Evolutionary conservation across 2,113 vertebrate species (phyloP), one percentile per base, ranked within the genome.

Genomic region (Pollimyrus isidori): DNA sequence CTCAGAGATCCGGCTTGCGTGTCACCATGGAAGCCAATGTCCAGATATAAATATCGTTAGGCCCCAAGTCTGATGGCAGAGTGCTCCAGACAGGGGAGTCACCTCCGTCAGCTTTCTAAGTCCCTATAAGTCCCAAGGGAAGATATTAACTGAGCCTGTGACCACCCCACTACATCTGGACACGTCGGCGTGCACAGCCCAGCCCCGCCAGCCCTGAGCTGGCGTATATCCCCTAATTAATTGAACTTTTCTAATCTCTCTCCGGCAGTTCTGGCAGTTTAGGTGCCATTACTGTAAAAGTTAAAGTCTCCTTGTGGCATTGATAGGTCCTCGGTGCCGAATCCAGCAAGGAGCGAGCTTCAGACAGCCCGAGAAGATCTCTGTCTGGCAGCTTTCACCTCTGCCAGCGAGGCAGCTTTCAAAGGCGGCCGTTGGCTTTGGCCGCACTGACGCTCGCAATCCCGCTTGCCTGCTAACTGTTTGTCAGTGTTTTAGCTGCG

Each of bases 271-370:
- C 6, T 30, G 49, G 49, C 48, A 35, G 50, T 35, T 45, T 21
- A 45, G 21, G 50, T 53, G 4, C 85, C 50, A 56, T 87, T 35
- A 87, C 6, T 35, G 50, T 35, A 35, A 87, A 5, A 23, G 26
- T 48, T 19, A 53, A 87, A 87, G n/a, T n/a, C 84, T 17, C n/a
- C 58, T 45, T 10, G 56, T 87, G 89, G 91, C 90, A 88, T 93
- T 91, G 50, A 89, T 89, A 62, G 85, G 45, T 52, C 73, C 53
- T 58, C 83, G 84, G 53, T 62, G 46, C 90, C 86, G 42, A n/a
- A 46, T 42, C 35, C 35, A 2, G 35, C n/a, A 48, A n/a, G 82
- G 21, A 84, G 45, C 19, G 9, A 4, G 82, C 39, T 48, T 48
- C 42, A 4, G 42, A 87, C 26, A 7, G 35, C 10, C 7, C 53